Percentiles rank a stretch among this genome's conserved stretches.
phyloP scores from a whole-genome alignment of 2,113 vertebrate species.

The Dasypus novemcinctus region DNA sequence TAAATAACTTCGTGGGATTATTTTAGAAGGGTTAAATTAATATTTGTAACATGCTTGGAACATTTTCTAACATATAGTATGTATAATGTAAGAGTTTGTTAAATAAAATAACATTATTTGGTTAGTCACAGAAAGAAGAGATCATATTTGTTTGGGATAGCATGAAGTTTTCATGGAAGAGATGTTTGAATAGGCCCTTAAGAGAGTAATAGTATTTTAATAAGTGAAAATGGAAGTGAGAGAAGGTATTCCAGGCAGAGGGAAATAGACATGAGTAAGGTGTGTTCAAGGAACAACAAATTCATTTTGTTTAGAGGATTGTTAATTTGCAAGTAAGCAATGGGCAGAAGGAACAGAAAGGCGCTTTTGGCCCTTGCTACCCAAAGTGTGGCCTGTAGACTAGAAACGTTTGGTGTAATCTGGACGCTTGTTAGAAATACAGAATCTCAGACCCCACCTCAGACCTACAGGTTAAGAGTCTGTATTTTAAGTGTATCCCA shows the following conservation, averaged over 20 bases:
- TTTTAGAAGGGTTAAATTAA: neutral
- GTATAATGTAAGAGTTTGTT: neutral
- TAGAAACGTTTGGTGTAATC: neutral
- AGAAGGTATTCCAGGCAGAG: neutral
- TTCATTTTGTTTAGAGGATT: slow-evolving; percentile 13
- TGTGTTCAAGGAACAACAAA: neutral
- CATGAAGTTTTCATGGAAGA: neutral
- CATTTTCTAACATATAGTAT: neutral
- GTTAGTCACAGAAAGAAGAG: neutral
- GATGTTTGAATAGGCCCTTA: neutral
- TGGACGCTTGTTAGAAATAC: neutral
- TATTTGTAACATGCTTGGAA: neutral
- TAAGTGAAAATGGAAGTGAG: neutral
- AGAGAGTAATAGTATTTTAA: neutral
- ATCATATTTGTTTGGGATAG: neutral
- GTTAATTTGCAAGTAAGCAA: neutral
- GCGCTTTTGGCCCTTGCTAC: neutral
- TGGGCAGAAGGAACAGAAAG: neutral
- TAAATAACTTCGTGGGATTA: neutral
- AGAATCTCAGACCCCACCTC: neutral
- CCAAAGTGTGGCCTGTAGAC: neutral
- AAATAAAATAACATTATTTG: neutral
- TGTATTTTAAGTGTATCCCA: neutral
- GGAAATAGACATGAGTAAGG: neutral
- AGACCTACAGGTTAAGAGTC: neutral